phyloP scores from a whole-genome alignment of 1,140 invertebrate genomes.

The Eciton burchellii region DNA sequence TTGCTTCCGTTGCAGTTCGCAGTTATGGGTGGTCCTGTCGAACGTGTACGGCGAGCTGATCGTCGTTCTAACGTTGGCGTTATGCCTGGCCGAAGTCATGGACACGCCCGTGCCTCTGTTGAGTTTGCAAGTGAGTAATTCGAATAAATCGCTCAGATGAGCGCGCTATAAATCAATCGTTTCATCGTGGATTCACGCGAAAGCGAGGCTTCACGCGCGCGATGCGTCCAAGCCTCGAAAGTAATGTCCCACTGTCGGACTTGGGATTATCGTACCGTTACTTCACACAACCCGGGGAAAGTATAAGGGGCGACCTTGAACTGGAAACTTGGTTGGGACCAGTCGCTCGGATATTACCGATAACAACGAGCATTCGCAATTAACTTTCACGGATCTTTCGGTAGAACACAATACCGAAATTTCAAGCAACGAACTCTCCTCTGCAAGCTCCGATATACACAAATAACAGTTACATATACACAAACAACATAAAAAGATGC shows the following conservation, averaged over 20 bases:
- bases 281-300: slow-evolving; percentile 34
- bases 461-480: no score
- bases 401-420: no score
- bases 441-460: no score
- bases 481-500: no score
- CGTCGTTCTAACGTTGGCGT: slow-evolving; percentile 87
- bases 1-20: slow-evolving; percentile 84
- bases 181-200: slow-evolving; percentile 11
- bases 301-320: slow-evolving; percentile 30
- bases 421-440: no score
- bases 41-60: slow-evolving; percentile 88
- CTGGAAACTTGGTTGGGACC: slow-evolving; percentile 5
- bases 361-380: background rate
- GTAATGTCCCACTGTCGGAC: slow-evolving; percentile 27
- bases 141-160: background rate
- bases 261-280: slow-evolving; percentile 54
- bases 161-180: background rate
- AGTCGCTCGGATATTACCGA: background rate
- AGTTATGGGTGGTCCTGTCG: slow-evolving; percentile 87
- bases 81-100: slow-evolving; percentile 88
- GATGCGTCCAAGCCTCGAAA: slow-evolving; percentile 31
- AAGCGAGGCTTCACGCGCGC: background rate
- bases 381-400: background rate
- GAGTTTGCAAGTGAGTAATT: slow-evolving; percentile 87
- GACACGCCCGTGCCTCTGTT: slow-evolving; percentile 87